These are phyloP conservation scores for Achroia grisella DNA, from an alignment of 1,140 invertebrate species.

Conservation along the genomic window DNA sequence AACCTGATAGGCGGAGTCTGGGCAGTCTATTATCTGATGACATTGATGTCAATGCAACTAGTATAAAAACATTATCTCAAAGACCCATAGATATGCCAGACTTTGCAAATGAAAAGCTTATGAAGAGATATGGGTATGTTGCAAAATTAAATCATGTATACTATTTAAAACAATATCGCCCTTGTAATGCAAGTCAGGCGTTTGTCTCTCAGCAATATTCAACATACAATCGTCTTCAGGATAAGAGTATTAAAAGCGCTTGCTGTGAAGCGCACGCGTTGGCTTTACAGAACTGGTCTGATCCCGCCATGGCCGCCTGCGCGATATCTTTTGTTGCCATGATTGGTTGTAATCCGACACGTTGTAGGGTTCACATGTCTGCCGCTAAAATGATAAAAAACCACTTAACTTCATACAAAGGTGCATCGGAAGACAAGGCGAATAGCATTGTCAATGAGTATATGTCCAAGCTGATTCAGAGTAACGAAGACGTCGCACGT, in stretches of 20 bases:
- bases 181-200: conserved; percentile 76
- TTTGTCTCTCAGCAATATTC: conserved; percentile 69
- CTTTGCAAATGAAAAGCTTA: conserved; percentile 74
- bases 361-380: conserved; percentile 75
- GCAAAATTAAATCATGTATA: conserved; percentile 77
- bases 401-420: conserved; percentile 36
- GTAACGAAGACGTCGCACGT: conserved; percentile 46
- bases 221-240: conserved; percentile 60
- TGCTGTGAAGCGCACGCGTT: conserved; percentile 75
- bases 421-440: conserved; percentile 43
- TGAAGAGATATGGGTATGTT: conserved; percentile 76
- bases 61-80: conserved; percentile 49
- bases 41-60: conserved; percentile 33
- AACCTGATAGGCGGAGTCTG: conserved; percentile 61
- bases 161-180: conserved; percentile 78
- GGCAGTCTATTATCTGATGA: conserved; percentile 54
- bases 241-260: conserved; percentile 70
- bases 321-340: conserved; percentile 79
- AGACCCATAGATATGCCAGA: conserved; percentile 71
- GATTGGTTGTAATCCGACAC: conserved; percentile 75
- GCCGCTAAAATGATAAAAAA: conserved; percentile 68
- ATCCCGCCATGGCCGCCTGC: conserved; percentile 72
- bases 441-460: conserved; percentile 54
- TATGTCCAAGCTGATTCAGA: conserved; percentile 56
- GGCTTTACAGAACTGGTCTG: conserved; percentile 74